Percentiles rank a stretch among this genome's conserved stretches.
Evolutionary conservation across 2,888 invertebrate genomes (phyloP).

Genomic region (Chloroclysta siterata): DNA sequence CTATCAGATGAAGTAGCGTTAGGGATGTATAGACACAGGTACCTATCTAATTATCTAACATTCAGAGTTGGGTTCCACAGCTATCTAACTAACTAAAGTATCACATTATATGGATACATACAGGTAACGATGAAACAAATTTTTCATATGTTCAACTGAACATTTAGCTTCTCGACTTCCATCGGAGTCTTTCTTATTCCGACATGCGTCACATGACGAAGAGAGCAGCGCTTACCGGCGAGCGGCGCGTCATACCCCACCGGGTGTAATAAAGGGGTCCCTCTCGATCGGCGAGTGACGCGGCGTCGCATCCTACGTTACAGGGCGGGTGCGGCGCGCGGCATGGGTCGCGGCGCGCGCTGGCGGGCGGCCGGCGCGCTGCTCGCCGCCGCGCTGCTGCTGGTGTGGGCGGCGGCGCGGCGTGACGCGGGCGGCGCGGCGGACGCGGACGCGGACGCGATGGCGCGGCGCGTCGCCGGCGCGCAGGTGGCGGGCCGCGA

Average conservation of each 20-base stretch:
- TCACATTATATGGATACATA: too few species aligned
- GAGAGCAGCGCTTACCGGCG: too few species aligned
- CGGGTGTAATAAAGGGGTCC: too few species aligned
- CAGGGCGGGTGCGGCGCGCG: constrained; percentile 11
- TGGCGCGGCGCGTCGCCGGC: constrained; percentile 49
- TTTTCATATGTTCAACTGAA: too few species aligned
- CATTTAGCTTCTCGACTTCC: too few species aligned
- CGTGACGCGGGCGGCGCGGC: constrained; percentile 49
- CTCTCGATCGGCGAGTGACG: too few species aligned
- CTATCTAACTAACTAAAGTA: neutral
- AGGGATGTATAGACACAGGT: neutral
- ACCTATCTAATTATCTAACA: neutral
- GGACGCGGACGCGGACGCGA: constrained; percentile 49
- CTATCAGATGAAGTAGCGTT: neutral
- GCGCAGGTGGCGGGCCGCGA: constrained; percentile 88
- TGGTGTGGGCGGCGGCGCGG: constrained; percentile 38
- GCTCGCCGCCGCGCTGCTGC: constrained; percentile 35
- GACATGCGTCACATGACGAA: too few species aligned
- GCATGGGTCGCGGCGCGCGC: constrained; percentile 36
- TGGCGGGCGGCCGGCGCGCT: constrained; percentile 34
- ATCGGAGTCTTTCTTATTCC: too few species aligned
- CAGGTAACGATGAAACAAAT: too few species aligned
- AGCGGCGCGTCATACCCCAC: too few species aligned
- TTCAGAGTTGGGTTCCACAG: neutral
- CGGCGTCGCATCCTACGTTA: neutral